Conservation (phyloP, 2,888 invertebrate species). For the Eupsilia transversa region DNA sequence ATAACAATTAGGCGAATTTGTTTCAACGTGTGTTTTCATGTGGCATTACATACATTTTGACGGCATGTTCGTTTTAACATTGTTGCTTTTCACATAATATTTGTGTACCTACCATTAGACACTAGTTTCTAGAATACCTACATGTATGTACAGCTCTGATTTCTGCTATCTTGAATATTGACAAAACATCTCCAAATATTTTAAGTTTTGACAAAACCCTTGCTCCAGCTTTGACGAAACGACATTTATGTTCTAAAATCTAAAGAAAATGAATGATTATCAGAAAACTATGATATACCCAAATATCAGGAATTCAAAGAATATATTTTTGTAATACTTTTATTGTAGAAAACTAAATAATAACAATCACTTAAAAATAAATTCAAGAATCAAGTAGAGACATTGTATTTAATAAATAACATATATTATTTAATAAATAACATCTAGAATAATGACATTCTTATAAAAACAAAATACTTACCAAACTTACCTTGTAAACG, state of each 20-base stretch:
- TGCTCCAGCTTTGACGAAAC: background rate
- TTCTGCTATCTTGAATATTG: background rate
- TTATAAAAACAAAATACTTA: constrained; percentile 63
- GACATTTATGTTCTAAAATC: background rate
- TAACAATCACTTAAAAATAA: constrained; percentile 62
- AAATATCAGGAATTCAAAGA: background rate
- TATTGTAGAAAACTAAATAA: constrained; percentile 47
- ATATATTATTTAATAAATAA: no score
- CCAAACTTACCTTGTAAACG: constrained; percentile 68
- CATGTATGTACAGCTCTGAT: background rate
- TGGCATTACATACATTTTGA: no score
- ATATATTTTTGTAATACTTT: constrained; percentile 12
- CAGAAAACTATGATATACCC: background rate
- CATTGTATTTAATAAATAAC: constrained; percentile 2
- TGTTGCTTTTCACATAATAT: background rate
- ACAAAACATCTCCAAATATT: background rate
- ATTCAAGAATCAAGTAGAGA: constrained; percentile 7
- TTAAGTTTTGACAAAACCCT: background rate
- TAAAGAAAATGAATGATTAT: background rate
- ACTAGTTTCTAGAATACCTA: background rate
- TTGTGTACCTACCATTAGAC: background rate
- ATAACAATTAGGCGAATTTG: background rate
- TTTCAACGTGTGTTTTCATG: background rate
- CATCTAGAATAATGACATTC: constrained; percentile 46
- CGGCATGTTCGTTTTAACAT: background rate